These are phyloP conservation scores for Anguilla obscura DNA, from an alignment of 2,797 vertebrate genomes.

Conservation along the genomic window DNA sequence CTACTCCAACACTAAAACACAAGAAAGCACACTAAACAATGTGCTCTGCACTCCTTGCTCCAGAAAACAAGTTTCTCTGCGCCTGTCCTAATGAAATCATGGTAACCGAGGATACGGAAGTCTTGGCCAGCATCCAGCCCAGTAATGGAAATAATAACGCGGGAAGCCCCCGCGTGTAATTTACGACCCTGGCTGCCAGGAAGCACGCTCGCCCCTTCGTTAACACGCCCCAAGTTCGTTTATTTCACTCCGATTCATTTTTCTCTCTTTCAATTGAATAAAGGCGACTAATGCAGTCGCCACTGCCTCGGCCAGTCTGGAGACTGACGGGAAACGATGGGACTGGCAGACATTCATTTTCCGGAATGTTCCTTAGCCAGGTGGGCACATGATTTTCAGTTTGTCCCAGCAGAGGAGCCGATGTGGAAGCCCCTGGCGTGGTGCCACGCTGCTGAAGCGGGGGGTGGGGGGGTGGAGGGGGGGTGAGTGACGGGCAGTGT, in stretches of 20 bases:
- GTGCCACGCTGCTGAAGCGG: not conserved
- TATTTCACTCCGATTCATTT: not conserved
- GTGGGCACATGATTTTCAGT: not conserved
- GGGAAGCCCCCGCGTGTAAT: not conserved
- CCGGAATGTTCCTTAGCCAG: not conserved
- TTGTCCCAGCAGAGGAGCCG: not conserved
- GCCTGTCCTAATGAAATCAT: not conserved
- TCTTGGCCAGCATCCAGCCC: not conserved
- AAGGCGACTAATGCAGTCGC: not conserved
- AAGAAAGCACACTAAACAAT: not conserved
- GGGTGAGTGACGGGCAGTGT: not conserved
- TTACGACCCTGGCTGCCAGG: not conserved
- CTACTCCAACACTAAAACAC: not conserved
- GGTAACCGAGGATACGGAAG: not conserved
- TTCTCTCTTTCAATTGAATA: not conserved
- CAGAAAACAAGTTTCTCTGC: not conserved
- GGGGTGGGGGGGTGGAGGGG: not conserved
- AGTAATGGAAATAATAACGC: constrained; percentile 22
- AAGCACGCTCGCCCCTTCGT: not conserved
- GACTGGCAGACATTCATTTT: not conserved
- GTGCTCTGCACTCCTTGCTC: not conserved
- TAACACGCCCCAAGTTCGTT: not conserved
- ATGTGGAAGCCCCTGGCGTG: not conserved
- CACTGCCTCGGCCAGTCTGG: not conserved
- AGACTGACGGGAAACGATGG: not conserved